A percentile compares a stretch with the other conserved stretches of the same genome.
These are phyloP conservation scores for Cylindroiulus punctatus DNA, from an alignment of 2,888 invertebrate species.

Conservation along the genomic window DNA sequence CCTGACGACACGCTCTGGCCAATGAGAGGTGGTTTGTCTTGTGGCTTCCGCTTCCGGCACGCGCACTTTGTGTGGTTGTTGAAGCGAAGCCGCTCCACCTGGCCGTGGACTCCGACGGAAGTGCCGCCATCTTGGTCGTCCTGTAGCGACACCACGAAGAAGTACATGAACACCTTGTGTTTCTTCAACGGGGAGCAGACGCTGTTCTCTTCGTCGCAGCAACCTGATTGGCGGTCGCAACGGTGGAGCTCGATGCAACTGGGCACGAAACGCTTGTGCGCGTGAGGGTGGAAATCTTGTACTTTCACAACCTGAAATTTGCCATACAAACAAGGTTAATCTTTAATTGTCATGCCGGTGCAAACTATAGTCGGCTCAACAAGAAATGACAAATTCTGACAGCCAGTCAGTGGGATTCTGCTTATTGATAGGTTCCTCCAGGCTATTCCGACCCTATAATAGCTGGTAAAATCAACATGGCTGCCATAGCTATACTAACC, in stretches of 20 bases:
- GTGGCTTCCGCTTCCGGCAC: constrained; percentile 56
- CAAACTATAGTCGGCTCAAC: too few species aligned
- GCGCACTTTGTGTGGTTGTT: constrained; percentile 61
- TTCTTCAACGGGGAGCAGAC: constrained; percentile 62
- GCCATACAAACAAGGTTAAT: neutral
- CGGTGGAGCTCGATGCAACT: constrained; percentile 65
- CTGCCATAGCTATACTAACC: too few species aligned
- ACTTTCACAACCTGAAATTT: constrained; percentile 62
- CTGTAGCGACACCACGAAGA: constrained; percentile 59
- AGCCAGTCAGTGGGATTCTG: too few species aligned
- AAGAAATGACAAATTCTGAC: too few species aligned
- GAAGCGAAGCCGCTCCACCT: constrained; percentile 60
- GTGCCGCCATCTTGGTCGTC: constrained; percentile 49
- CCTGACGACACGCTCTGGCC: constrained; percentile 21
- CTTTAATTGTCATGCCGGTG: too few species aligned
- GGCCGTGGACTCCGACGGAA: constrained; percentile 55
- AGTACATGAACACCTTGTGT: constrained; percentile 59
- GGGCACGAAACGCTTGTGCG: constrained; percentile 63
- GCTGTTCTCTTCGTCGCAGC: constrained; percentile 62
- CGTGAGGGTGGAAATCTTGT: constrained; percentile 62
- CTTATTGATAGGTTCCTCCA: too few species aligned
- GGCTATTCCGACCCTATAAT: too few species aligned
- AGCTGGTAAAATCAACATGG: too few species aligned
- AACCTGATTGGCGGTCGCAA: constrained; percentile 64
- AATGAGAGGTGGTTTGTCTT: neutral